These are phyloP conservation scores for Himantopus leucocephalus DNA, from an alignment of 2,113 vertebrate genomes.

Conservation along the genomic window DNA sequence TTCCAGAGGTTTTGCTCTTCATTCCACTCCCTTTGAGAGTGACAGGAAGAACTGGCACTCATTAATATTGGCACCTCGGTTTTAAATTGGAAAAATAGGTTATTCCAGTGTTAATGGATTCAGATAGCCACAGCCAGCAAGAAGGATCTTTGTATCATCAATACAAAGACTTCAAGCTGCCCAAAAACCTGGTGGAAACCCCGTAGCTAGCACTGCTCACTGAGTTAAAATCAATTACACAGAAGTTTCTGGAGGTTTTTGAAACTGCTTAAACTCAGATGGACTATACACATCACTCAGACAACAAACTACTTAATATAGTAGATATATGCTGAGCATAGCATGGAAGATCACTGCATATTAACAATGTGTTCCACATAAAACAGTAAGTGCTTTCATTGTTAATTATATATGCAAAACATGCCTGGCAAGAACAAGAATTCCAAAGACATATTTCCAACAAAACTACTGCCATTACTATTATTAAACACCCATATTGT, in stretches of 20 bases:
- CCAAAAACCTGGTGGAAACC: background rate
- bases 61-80: background rate
- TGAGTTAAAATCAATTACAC: background rate
- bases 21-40: background rate
- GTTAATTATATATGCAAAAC: background rate
- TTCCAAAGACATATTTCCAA: background rate
- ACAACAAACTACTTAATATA: background rate
- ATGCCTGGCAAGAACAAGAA: background rate
- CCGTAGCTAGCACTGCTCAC: background rate
- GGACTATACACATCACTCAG: background rate
- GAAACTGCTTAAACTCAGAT: background rate
- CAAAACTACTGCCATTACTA: background rate
- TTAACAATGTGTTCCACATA: accelerated
- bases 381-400: background rate
- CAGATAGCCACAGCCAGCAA: background rate
- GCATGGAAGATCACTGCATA: background rate
- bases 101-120: background rate
- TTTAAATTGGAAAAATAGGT: background rate
- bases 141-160: background rate
- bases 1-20: background rate
- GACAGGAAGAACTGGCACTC: background rate
- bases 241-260: background rate
- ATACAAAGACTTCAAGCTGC: background rate
- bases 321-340: background rate
- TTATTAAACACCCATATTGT: background rate